phyloP scores from a whole-genome alignment of 1,140 invertebrate genomes.

The Homalodisca vitripennis region DNA sequence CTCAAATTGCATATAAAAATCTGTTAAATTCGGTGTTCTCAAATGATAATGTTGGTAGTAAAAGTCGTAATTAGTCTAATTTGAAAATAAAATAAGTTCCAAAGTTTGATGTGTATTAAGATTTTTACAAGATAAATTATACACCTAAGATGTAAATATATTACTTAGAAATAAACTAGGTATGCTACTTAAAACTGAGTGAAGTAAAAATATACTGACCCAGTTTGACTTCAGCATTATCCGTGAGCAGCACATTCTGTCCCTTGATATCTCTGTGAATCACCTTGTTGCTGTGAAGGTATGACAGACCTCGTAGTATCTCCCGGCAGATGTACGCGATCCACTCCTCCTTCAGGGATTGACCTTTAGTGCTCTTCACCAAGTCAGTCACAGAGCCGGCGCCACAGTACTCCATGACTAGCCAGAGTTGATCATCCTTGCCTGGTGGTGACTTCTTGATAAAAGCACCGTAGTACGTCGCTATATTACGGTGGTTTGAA shows the following conservation, averaged over 20 bases:
- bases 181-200: slow-evolving; percentile 22
- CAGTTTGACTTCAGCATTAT: slow-evolving; percentile 99
- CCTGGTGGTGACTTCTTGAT: slow-evolving; percentile 98
- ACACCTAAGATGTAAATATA: too few species aligned
- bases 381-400: slow-evolving; percentile 98
- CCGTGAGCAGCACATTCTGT: slow-evolving; percentile 98
- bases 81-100: too few species aligned
- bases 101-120: too few species aligned
- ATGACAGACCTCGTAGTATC: slow-evolving; percentile 93
- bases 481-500: slow-evolving; percentile 99
- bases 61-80: too few species aligned
- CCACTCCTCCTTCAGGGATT: slow-evolving; percentile 99
- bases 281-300: slow-evolving; percentile 98
- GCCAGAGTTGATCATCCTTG: slow-evolving; percentile 99
- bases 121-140: too few species aligned
- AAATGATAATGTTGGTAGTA: too few species aligned
- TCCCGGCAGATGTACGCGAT: slow-evolving; percentile 99
- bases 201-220: slow-evolving; percentile 64
- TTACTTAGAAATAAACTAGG: neutral
- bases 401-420: slow-evolving; percentile 99
- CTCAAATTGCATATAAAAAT: too few species aligned
- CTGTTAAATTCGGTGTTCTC: too few species aligned
- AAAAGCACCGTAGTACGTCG: slow-evolving; percentile 99
- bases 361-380: slow-evolving; percentile 98
- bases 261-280: slow-evolving; percentile 99